Conservation (phyloP, 2,797 vertebrate genomes). For the Eulemur coronatus region DNA sequence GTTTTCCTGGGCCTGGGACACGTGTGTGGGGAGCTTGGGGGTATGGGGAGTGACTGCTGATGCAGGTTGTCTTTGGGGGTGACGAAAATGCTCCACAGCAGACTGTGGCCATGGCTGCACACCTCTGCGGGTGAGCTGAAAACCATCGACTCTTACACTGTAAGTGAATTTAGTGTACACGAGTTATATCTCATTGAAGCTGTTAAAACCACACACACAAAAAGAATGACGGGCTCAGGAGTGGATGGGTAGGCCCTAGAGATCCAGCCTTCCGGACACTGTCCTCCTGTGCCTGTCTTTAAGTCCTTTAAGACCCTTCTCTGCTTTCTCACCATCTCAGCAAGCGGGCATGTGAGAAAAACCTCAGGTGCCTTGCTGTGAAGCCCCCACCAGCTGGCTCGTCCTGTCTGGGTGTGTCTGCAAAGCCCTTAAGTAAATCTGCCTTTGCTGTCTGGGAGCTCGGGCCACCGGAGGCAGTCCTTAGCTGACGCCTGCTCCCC, state of each 20-base stretch:
- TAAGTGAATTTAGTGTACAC: too few relatives aligned
- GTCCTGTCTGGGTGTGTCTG: background rate
- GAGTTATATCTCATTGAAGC: background rate
- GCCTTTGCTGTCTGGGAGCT: background rate
- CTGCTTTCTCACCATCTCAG: background rate
- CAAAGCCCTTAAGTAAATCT: background rate
- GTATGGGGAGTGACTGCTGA: background rate
- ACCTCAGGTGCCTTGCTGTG: background rate
- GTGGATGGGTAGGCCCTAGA: background rate
- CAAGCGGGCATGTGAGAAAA: background rate
- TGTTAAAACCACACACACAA: background rate
- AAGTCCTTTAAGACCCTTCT: background rate
- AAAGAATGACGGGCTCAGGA: background rate
- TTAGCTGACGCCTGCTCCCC: background rate
- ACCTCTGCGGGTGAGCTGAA: background rate
- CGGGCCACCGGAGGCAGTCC: background rate
- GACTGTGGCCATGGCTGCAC: background rate
- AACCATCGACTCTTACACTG: background rate
- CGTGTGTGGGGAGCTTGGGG: too few relatives aligned
- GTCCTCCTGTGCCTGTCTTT: too few relatives aligned
- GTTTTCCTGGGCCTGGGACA: background rate
- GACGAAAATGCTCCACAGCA: background rate
- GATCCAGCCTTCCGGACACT: background rate
- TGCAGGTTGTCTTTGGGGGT: background rate
- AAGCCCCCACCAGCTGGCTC: background rate